phyloP scores from a whole-genome alignment of 2,797 vertebrate genomes.

The Cottoperca gobio region DNA sequence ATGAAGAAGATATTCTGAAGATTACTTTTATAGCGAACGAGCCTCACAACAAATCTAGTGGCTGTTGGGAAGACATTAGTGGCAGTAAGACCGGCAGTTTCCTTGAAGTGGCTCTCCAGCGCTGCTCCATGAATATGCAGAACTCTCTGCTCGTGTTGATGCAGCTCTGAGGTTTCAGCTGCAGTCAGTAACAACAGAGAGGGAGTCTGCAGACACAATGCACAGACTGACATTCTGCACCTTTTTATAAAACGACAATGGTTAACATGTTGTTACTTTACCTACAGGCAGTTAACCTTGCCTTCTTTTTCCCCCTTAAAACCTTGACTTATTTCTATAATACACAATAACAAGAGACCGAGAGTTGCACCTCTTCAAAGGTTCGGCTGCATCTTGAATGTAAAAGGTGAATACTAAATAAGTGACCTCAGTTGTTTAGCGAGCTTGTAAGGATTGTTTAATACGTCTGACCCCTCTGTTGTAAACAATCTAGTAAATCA shows the following conservation, averaged over 20 bases:
- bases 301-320: background rate
- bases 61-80: background rate
- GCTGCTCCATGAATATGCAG: slow-evolving; percentile 29
- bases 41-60: background rate
- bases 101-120: background rate
- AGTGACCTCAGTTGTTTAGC: background rate
- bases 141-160: slow-evolving; percentile 10
- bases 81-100: background rate
- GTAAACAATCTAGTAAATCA: background rate
- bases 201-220: background rate
- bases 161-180: slow-evolving; percentile 12
- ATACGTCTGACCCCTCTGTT: background rate
- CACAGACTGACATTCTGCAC: background rate
- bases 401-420: background rate
- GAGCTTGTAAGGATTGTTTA: background rate
- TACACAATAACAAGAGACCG: background rate
- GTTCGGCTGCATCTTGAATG: background rate
- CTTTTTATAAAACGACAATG: background rate
- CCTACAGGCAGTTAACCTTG: background rate
- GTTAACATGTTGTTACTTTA: background rate
- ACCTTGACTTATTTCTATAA: background rate
- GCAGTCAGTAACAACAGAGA: slow-evolving; percentile 1
- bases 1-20: background rate
- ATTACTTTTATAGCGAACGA: background rate
- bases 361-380: background rate